Conservation (phyloP, 2,113 vertebrate species). For the Raja brachyura region DNA sequence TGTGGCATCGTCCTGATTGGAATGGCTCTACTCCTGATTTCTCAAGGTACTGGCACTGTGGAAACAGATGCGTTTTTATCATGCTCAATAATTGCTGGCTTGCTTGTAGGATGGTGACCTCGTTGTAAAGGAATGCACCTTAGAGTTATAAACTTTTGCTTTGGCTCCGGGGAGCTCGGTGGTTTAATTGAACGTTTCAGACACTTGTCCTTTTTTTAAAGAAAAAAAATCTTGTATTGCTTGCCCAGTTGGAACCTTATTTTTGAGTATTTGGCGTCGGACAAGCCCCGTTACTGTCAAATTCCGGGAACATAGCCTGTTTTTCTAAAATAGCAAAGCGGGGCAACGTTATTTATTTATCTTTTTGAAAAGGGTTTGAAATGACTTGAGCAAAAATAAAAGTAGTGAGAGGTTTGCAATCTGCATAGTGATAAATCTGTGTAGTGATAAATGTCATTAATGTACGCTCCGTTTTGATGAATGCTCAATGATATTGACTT, state of each 20-base stretch:
- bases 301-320: neutral
- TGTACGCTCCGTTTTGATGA: neutral
- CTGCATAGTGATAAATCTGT: neutral
- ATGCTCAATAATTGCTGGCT: neutral
- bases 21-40: conserved; percentile 27
- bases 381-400: too few relatives aligned
- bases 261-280: neutral
- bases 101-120: neutral
- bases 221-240: neutral
- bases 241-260: neutral
- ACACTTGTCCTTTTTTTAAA: neutral
- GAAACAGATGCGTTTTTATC: conserved; percentile 24
- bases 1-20: conserved; percentile 24
- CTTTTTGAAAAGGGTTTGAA: neutral
- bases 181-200: neutral
- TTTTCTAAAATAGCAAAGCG: neutral
- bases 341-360: neutral
- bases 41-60: conserved; percentile 32
- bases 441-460: neutral
- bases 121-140: neutral
- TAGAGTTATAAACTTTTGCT: conserved; percentile 10
- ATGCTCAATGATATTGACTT: too few relatives aligned
- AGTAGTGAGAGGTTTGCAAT: neutral
- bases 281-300: neutral
- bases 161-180: neutral